phyloP scores from a whole-genome alignment of 2,113 vertebrate genomes.

The Ciconia boyciana region DNA sequence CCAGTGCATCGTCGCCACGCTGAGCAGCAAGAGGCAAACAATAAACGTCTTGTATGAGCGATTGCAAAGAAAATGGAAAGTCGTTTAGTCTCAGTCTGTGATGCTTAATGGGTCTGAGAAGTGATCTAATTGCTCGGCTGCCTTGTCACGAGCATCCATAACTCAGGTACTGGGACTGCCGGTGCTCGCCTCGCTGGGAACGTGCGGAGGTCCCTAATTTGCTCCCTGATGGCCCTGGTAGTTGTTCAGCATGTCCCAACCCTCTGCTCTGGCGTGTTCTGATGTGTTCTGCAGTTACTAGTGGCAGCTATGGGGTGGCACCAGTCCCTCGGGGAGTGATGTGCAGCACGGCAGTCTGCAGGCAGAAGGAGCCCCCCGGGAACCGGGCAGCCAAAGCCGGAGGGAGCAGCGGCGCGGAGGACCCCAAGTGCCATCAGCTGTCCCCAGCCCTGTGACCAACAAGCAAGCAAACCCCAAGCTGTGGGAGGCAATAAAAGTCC shows the following conservation, averaged over 20 bases:
- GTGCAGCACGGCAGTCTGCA: rapidly evolving
- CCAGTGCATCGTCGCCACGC: rapidly evolving
- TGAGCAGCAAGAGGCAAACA: neutral
- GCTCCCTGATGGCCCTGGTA: neutral
- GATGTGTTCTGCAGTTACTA: rapidly evolving
- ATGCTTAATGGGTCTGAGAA: slow-evolving; percentile 17
- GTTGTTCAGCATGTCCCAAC: neutral
- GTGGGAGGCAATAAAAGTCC: neutral
- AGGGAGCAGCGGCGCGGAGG: rapidly evolving
- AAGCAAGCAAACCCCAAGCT: neutral
- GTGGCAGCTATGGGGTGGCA: neutral
- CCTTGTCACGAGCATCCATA: neutral
- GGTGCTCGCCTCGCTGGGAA: neutral
- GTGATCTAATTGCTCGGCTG: slow-evolving; percentile 13
- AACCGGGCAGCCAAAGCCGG: rapidly evolving
- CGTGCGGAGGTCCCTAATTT: neutral
- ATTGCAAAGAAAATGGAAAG: slow-evolving; percentile 56
- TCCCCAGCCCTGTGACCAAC: neutral
- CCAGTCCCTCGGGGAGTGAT: neutral
- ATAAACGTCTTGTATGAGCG: slow-evolving; percentile 52
- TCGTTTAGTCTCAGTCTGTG: neutral
- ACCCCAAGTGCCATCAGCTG: neutral
- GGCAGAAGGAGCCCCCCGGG: neutral
- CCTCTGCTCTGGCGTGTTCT: neutral
- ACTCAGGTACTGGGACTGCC: neutral